Evolutionary conservation across 2,888 invertebrate genomes (phyloP).

Genomic region (Heteromyza rotundicornis): DNA sequence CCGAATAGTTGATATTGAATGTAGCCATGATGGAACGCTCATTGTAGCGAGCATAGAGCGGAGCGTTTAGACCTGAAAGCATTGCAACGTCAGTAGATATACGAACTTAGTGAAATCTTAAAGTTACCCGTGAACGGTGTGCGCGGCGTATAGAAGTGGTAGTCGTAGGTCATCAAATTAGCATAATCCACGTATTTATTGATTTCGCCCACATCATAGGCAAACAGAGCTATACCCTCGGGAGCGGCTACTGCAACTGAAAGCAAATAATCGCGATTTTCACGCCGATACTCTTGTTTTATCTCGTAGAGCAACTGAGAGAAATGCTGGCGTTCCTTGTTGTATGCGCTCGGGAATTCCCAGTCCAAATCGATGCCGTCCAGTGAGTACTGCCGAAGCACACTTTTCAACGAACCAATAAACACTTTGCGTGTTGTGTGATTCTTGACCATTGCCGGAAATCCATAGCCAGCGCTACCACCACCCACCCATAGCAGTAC

Average conservation of each 20-base stretch:
- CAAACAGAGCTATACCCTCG: conserved; percentile 73
- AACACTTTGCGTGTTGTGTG: conserved; percentile 74
- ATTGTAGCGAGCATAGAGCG: conserved; percentile 69
- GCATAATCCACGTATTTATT: conserved; percentile 84
- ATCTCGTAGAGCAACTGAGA: conserved; percentile 77
- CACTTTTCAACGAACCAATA: conserved; percentile 65
- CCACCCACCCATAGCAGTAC: conserved; percentile 78
- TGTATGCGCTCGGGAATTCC: conserved; percentile 80
- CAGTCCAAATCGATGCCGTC: conserved; percentile 73
- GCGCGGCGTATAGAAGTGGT: conserved; percentile 76
- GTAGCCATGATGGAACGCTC: conserved; percentile 73
- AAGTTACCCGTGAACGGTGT: conserved; percentile 76
- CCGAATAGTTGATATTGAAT: conserved; percentile 82
- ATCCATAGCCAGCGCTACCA: conserved; percentile 69
- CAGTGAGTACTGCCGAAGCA: conserved; percentile 52
- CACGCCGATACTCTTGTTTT: conserved; percentile 69
- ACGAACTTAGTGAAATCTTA: neutral
- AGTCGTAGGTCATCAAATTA: conserved; percentile 93
- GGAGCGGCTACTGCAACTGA: conserved; percentile 84
- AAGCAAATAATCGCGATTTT: conserved; percentile 69
- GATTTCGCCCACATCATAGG: conserved; percentile 80
- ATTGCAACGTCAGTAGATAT: neutral
- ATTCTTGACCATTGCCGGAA: conserved; percentile 74
- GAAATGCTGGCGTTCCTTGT: conserved; percentile 74
- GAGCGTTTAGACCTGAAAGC: conserved; percentile 76